phyloP scores from a whole-genome alignment of 2,113 vertebrate species.

The Plotosus lineatus region DNA sequence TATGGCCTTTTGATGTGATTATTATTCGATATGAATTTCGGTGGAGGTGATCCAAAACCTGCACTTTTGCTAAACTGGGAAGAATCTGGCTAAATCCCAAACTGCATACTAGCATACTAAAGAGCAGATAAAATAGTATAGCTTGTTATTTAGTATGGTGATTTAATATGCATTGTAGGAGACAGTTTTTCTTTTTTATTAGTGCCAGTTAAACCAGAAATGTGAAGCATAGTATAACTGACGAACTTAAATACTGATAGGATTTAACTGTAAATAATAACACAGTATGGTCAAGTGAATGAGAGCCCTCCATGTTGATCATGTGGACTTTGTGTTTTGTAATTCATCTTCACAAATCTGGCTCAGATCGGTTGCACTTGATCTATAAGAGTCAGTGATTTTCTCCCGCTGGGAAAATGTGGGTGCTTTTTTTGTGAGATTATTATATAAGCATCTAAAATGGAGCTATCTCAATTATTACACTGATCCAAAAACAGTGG shows the following conservation, averaged over 20 bases:
- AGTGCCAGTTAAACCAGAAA: slow-evolving; percentile 19
- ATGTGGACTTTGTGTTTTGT: not conserved
- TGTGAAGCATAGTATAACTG: slow-evolving; percentile 18
- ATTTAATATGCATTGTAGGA: not conserved
- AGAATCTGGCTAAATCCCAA: not conserved
- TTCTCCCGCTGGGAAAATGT: not conserved
- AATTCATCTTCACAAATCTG: slow-evolving; percentile 28
- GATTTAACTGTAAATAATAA: slow-evolving; percentile 37
- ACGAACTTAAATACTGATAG: slow-evolving; percentile 43
- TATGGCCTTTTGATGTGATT: slow-evolving; percentile 22
- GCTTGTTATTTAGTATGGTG: not conserved
- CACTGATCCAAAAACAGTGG: slow-evolving; percentile 54
- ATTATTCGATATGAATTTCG: slow-evolving; percentile 27
- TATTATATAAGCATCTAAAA: slow-evolving; percentile 33
- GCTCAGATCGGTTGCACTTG: not conserved
- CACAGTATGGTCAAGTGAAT: slow-evolving; percentile 28
- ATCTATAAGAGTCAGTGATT: not conserved
- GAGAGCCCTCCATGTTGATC: not conserved
- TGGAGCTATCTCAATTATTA: slow-evolving; percentile 29
- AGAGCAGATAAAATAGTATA: not conserved
- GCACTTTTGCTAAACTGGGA: not conserved
- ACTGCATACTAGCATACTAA: not conserved
- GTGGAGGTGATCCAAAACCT: slow-evolving; percentile 37
- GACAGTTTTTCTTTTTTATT: slow-evolving; percentile 4
- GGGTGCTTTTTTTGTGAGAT: slow-evolving; percentile 13